A percentile compares a stretch with the other conserved stretches of the same genome.
Evolutionary conservation across 2,113 vertebrate genomes (phyloP).

Genomic region (Cairina moschata): DNA sequence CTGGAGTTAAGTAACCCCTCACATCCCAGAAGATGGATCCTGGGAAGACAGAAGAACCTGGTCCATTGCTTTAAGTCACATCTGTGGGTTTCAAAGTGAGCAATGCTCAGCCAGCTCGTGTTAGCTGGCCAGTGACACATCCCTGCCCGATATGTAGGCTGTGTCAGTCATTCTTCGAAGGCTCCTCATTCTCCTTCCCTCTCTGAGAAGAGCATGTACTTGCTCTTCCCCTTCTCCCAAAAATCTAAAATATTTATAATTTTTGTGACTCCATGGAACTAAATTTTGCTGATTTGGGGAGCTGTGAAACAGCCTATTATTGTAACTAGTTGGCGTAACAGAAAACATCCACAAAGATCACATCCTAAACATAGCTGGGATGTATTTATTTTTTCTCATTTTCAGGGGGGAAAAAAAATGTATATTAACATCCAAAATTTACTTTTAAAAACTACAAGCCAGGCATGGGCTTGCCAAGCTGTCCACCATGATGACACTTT

Average conservation of each 20-base stretch:
- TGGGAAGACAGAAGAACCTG: neutral
- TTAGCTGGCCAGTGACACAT: neutral
- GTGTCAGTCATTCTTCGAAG: neutral
- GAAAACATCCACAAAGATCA: neutral
- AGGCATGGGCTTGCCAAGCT: neutral
- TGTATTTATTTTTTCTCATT: too few species aligned
- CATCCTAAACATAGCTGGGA: neutral
- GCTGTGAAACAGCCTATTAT: neutral
- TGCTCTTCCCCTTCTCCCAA: neutral
- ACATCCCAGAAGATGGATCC: neutral
- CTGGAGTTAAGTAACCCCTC: neutral
- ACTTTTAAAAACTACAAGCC: neutral
- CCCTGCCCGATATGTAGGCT: neutral
- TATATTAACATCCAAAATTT: neutral
- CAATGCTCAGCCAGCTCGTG: neutral
- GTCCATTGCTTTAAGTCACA: neutral
- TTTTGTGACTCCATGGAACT: neutral
- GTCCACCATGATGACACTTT: neutral
- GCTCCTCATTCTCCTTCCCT: neutral
- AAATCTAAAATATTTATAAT: neutral
- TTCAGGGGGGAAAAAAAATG: rapidly evolving
- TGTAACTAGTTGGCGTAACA: neutral
- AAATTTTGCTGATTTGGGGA: neutral
- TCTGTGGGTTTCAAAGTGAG: neutral
- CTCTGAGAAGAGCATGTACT: neutral